A percentile compares a stretch with the other conserved stretches of the same genome.
phyloP scores from a whole-genome alignment of 2,797 vertebrate genomes.

The Micropoecilia bifurca region DNA sequence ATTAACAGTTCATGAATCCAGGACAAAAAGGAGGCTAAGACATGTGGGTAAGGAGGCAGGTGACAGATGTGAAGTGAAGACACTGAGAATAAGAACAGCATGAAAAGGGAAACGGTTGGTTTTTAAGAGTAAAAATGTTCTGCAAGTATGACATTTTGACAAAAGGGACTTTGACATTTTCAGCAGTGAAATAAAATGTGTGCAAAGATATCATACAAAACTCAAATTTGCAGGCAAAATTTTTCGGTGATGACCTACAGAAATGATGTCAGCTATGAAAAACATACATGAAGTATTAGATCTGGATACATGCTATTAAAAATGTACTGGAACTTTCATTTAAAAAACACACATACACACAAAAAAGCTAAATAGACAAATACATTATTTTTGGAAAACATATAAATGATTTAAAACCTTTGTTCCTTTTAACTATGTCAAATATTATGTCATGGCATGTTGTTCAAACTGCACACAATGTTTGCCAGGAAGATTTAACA shows the following conservation, averaged over 20 bases:
- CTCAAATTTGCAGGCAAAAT: background rate
- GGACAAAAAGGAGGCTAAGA: slow-evolving; percentile 5
- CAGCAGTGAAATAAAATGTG: background rate
- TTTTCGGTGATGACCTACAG: background rate
- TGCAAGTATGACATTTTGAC: background rate
- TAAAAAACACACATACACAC: no score
- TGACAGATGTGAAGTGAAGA: background rate
- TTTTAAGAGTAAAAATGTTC: background rate
- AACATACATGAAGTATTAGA: background rate
- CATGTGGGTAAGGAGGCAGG: background rate
- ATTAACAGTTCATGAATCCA: slow-evolving; percentile 43
- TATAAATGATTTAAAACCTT: background rate
- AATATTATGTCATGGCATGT: background rate
- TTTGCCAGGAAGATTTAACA: background rate
- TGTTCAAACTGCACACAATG: background rate
- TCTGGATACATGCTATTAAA: background rate
- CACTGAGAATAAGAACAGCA: slow-evolving; percentile 1
- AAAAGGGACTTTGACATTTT: background rate
- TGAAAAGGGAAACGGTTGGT: background rate
- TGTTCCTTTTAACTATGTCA: background rate
- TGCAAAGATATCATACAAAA: background rate
- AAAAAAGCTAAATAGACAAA: background rate
- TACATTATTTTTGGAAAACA: background rate
- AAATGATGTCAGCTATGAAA: background rate
- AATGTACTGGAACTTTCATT: background rate